Percentiles rank a stretch among this genome's conserved stretches.
Evolutionary conservation across 2,113 vertebrate species (phyloP).

Genomic region (Tupaia tana): DNA sequence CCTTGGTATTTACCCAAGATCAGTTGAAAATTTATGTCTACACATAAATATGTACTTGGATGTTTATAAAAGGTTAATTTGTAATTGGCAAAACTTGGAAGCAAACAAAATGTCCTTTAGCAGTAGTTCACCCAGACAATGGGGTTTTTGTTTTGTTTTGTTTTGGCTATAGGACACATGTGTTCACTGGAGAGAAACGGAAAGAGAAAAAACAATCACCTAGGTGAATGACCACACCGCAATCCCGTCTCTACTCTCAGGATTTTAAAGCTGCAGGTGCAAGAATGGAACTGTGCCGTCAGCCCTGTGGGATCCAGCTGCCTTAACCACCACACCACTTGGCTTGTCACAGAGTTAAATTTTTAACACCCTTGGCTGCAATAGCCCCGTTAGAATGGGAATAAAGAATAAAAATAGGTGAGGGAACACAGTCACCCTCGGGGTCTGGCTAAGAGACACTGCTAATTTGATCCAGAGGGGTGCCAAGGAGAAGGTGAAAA

Average conservation of each 20-base stretch:
- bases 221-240: too few species aligned
- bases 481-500: not conserved
- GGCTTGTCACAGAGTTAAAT: not conserved
- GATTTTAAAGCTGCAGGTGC: too few species aligned
- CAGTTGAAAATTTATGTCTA: conserved; percentile 4
- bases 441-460: not conserved
- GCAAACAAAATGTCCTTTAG: not conserved
- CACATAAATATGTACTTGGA: not conserved
- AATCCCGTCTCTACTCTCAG: too few species aligned
- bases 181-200: too few species aligned
- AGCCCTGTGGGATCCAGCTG: too few species aligned
- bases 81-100: conserved; percentile 33
- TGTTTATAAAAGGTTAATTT: not conserved
- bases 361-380: not conserved
- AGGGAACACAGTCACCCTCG: not conserved
- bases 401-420: not conserved
- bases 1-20: not conserved
- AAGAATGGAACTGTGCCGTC: too few species aligned
- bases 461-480: not conserved
- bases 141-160: not conserved
- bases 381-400: not conserved
- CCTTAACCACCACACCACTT: too few species aligned
- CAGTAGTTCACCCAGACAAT: not conserved
- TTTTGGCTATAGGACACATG: too few species aligned
- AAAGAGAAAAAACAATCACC: too few species aligned